phyloP scores from a whole-genome alignment of 2,113 vertebrate genomes.

The Leptocoma aspasia region DNA sequence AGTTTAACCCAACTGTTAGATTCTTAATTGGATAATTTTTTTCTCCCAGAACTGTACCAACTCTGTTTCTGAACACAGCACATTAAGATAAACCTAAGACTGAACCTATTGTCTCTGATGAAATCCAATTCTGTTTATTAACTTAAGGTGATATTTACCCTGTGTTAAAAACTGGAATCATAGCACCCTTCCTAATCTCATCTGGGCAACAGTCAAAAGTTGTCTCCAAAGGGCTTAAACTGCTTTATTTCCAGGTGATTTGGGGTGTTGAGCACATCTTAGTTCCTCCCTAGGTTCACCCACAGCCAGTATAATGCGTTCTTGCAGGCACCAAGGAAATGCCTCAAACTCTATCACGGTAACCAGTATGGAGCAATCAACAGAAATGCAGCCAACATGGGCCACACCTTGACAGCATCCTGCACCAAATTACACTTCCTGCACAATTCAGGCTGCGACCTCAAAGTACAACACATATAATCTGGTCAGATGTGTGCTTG shows the following conservation, averaged over 20 bases:
- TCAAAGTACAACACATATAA: not conserved
- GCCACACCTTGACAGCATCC: not conserved
- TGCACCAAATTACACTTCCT: not conserved
- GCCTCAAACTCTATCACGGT: not conserved
- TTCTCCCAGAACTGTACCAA: not conserved
- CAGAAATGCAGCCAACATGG: rapidly evolving
- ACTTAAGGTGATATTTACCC: not conserved
- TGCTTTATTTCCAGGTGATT: not conserved
- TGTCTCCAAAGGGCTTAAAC: not conserved
- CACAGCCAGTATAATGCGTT: not conserved
- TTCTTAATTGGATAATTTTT: conserved; percentile 28
- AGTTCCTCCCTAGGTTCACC: not conserved
- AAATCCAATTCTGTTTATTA: not conserved
- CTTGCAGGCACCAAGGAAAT: not conserved
- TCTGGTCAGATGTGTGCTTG: not conserved
- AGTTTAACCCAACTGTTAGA: conserved; percentile 14
- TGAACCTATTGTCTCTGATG: not conserved
- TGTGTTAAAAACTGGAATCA: not conserved
- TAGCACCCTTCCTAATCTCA: not conserved
- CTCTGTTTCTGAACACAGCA: not conserved
- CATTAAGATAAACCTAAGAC: not conserved
- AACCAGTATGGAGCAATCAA: not conserved
- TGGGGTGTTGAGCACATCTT: not conserved
- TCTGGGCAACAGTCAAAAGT: not conserved
- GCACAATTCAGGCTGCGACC: not conserved